Conservation (phyloP, 1,140 invertebrate genomes). For the Panulirus ornatus region DNA sequence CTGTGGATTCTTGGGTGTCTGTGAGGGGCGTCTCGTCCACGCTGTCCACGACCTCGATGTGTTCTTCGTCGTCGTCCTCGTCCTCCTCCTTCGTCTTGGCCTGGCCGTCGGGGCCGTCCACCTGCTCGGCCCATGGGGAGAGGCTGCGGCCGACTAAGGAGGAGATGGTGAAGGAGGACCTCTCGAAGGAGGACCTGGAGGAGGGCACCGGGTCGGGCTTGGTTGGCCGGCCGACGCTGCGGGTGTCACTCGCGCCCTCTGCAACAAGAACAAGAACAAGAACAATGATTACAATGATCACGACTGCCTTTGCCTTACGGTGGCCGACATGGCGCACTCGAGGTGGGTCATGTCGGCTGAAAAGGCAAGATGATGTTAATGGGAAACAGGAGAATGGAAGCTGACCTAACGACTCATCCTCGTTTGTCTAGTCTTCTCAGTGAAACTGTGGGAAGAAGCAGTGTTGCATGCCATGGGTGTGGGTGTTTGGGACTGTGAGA, state of each 20-base stretch:
- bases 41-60: constrained; percentile 78
- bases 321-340: no score
- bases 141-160: constrained; percentile 59
- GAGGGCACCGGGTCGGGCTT: constrained; percentile 28
- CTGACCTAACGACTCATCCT: no score
- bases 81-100: constrained; percentile 62
- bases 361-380: no score
- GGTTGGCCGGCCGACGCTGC: background rate
- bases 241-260: constrained; percentile 44
- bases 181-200: constrained; percentile 50
- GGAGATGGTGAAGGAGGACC: constrained; percentile 65
- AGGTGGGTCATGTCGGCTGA: no score
- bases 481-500: no score
- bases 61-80: constrained; percentile 75
- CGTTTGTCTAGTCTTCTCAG: no score
- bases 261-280: constrained; percentile 19
- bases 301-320: no score
- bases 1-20: constrained; percentile 88
- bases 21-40: constrained; percentile 79
- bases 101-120: constrained; percentile 77
- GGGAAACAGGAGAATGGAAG: no score
- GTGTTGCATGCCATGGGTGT: no score
- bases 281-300: no score
- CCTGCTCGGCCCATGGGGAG: constrained; percentile 76
- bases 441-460: no score